Percentiles rank a stretch among this genome's conserved stretches.
Conservation (phyloP, 2,113 vertebrate genomes). For the Hemichromis elongatus region DNA sequence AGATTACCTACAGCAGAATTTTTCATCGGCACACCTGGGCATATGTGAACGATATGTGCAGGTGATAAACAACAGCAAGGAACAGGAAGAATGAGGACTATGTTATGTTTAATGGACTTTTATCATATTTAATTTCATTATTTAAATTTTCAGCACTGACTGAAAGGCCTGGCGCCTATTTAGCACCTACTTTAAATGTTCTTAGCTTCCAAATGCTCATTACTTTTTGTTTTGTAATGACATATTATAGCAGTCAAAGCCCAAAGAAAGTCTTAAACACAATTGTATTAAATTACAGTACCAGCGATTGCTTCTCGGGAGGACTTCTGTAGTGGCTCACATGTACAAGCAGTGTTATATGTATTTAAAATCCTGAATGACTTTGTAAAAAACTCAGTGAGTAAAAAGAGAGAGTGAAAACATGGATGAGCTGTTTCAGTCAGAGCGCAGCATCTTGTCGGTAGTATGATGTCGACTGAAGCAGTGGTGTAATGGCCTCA, state of each 20-base stretch:
- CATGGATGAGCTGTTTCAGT: fast-evolving
- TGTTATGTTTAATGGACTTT: neutral
- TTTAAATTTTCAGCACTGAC: fast-evolving
- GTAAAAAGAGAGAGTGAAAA: neutral
- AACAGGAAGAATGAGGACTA: no score
- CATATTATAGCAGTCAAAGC: neutral
- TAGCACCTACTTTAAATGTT: neutral
- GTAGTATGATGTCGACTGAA: neutral
- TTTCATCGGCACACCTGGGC: no score
- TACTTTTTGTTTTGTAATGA: neutral
- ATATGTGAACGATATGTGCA: no score
- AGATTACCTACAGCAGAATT: neutral
- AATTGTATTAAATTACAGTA: neutral
- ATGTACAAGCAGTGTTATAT: neutral
- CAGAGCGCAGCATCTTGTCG: neutral
- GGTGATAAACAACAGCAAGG: no score
- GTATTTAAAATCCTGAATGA: neutral
- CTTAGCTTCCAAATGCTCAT: neutral
- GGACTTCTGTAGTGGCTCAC: neutral
- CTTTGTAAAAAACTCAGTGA: fast-evolving
- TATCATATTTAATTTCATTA: neutral
- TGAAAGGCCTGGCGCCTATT: neutral
- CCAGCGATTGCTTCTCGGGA: neutral
- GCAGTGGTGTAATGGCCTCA: neutral
- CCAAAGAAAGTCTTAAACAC: neutral